Evolutionary conservation across 2,888 invertebrate species (phyloP), one percentile per base, ranked within the genome.

Genomic region (Sabellastarte sp.): DNA sequence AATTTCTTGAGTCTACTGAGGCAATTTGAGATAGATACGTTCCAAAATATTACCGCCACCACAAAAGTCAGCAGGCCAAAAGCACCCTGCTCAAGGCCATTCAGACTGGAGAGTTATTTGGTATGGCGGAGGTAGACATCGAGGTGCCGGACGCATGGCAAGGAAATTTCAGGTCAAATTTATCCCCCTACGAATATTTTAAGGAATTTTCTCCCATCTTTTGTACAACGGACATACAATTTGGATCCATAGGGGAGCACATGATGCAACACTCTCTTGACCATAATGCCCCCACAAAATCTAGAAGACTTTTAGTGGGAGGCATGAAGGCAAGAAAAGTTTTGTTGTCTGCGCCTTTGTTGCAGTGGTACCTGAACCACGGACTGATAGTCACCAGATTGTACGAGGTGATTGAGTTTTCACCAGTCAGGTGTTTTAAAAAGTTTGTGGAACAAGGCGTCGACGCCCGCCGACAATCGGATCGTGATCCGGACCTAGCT

Each of bases 361-460:
- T 65, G 28, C 20, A 56, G 32, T 66, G 66, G 63, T 60, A 63
- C 31, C 52, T 66, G 15, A n/a, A 53, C 15, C 63, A 64, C 32
- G 61, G 66, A 2, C 29, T 66, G 15, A 32, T 50, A 32, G 59
- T 66, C 52, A 56, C 61, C 15, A 33, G 20, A n/a, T 50, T 64
- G n/a, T 53, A 64, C 51, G 55, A 61, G 51, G 59, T 64, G 15
- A 50, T 66, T 24, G 63, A 66, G 55, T 64, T 52, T 26, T 24
- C 15, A 5, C 32, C 29, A 52, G 10, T 50, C 10, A 57, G 29
- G 26, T 60, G 63, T 31, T 59, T 63, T 41, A 24, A 50, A 26
- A 29, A 20, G 2, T 63, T 65, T 32, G 57, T 20, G 15, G 57
- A 61, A 3, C 29, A 51, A n/a, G 53, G 61, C 4, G 32, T 41